Evolutionary conservation across 2,888 invertebrate genomes (phyloP), one percentile per base, ranked within the genome.

Genomic region (Amorpha juglandis): DNA sequence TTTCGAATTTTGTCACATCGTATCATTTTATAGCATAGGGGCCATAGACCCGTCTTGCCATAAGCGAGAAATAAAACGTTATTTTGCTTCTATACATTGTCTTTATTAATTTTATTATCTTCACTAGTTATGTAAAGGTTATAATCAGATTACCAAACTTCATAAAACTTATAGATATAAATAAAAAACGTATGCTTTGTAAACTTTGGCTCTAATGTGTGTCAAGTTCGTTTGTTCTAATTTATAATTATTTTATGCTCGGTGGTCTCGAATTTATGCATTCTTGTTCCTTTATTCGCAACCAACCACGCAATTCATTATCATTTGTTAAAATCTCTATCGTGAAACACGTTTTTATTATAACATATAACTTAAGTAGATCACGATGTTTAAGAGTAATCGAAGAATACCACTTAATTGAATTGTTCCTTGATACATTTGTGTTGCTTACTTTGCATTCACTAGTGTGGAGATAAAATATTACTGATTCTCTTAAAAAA

Each of bases 151-250:
- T 27, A 27, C 27, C 27, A 4, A 27, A 27, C 38, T 8, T 38
- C 38, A 38, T 38, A 38, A 38, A 7, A 38, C 7, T 38, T 38
- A 3, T 38, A 6, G 8, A 9, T 38, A 6, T 38, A 38, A 38
- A 38, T 4, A 27, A 38, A 9, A 38, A 9, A 52, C 27, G 6
- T 52, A 35, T 19, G 63, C 58, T 45, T 19, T 33, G 19, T 3
- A 38, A 66, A 66, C 50, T 71, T 68, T 66, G 19, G 65, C 67
- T 62, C 38, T 16, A 50, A 82, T 73, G 67, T 75, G 71, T 81
- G 83, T 83, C 83, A 83, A 81, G 83, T 79, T 80, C 79, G 70
- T 64, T 64, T 67, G 62, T 51, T 50, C 55, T 63, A 65, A 69
- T 64, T 53, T 66, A 67, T 68, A 75, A 78, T 78, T 75, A 74